Conservation (phyloP, 1,140 invertebrate genomes). For the Lepidurus packardi region DNA sequence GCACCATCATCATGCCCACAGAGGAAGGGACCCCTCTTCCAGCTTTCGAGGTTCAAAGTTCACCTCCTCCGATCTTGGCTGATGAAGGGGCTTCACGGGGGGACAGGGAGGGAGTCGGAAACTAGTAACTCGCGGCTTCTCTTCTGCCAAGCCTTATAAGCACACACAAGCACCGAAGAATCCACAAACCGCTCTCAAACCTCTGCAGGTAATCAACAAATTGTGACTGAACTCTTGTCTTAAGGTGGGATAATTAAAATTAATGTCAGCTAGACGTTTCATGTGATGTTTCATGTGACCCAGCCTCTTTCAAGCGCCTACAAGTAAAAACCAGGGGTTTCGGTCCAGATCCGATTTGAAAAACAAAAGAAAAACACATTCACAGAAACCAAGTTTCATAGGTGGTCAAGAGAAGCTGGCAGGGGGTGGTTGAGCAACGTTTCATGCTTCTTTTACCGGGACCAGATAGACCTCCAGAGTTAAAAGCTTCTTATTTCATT, state of each 20-base stretch:
- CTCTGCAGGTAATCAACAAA: not conserved
- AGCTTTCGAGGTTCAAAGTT: not conserved
- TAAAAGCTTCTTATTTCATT: too few relatives aligned
- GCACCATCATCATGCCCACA: not conserved
- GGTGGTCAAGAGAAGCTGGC: not conserved
- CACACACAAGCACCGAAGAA: not conserved
- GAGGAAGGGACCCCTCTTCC: not conserved
- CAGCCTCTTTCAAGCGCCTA: too few relatives aligned
- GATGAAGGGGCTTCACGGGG: not conserved
- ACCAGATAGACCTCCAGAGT: not conserved
- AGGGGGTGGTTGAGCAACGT: not conserved
- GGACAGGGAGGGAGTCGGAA: not conserved
- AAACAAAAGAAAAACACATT: not conserved
- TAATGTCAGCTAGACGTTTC: not conserved
- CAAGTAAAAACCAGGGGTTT: too few relatives aligned
- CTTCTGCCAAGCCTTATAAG: not conserved
- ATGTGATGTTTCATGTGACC: not conserved
- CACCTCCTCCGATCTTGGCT: constrained; percentile 1
- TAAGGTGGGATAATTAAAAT: not conserved
- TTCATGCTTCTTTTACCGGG: not conserved
- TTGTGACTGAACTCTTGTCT: not conserved
- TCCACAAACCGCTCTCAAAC: not conserved
- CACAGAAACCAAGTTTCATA: not conserved
- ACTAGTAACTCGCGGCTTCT: not conserved
- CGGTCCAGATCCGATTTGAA: not conserved